Base-by-base conservation (phyloP, 2,888 invertebrate genomes). In the Thecocarcelia acutangulata region DNA sequence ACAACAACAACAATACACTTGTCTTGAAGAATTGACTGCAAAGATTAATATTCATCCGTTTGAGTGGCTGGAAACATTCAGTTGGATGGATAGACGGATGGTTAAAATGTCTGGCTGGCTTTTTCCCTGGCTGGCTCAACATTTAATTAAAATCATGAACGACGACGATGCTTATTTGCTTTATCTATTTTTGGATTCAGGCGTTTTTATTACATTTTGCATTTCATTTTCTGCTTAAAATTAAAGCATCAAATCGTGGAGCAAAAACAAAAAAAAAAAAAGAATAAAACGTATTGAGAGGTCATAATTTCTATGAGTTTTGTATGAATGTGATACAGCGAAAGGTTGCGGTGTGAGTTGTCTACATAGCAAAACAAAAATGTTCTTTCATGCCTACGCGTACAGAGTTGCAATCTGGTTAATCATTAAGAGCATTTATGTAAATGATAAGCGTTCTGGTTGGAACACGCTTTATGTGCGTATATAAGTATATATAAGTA, bases 101-200 rank as follows among this genome's bases (percentile, higher is more conserved):
- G 33, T 6, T 33, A 6, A 17, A 28, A 13, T 24, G 17, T 54
- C 54, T 69, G 74, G 44, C 59, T 69, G 52, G 48, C 48, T 66
- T 33, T 33, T 33, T 33, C 33, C 68, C 68, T 76, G 68, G 68
- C 68, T 72, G 79, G 37, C 59, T 52, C 63, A 56, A 64, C 69
- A 72, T 66, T 72, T 66, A 76, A 72, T 76, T 61, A 79, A 66
- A 79, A 68, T 52, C 59, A 78, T 66, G 64, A 72, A 64, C 58
- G 64, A 28, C 17, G 52, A 28, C 17, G 52, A 52, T 63, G 46
- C 54, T 69, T 44, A 54, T 61, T 50, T 50, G 50, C 46, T 61
- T 76, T 66, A 66, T 74, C 56, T 64, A 64, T 74, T 74, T 74
- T 48, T 66, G 56, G 40, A 48, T 48, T 66, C 40, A 74, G 48